Evolutionary conservation across 1,140 invertebrate genomes (phyloP).

Genomic region (Procambarus virginalis): DNA sequence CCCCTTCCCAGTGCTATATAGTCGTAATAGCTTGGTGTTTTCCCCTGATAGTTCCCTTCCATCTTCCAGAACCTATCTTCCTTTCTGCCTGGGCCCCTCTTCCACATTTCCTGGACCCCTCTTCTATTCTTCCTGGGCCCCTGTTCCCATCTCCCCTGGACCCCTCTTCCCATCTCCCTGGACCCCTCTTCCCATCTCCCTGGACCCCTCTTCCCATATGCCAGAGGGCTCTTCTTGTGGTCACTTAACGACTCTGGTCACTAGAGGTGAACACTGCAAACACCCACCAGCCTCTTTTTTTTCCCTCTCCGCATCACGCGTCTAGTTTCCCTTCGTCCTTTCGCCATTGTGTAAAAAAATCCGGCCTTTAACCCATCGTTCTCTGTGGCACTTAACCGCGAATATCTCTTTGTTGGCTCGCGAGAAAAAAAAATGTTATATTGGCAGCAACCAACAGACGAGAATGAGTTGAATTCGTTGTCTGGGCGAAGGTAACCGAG

Average conservation of each 20-base stretch:
- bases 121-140: not conserved
- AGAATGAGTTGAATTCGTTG: not conserved
- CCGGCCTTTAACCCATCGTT: not conserved
- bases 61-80: no score
- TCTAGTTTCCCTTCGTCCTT: conserved; percentile 29
- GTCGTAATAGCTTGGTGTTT: no score
- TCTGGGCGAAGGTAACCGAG: not conserved
- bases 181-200: not conserved
- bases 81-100: no score
- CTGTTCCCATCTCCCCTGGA: not conserved
- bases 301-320: conserved; percentile 11
- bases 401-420: not conserved
- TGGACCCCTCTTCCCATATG: conserved; percentile 15
- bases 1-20: no score
- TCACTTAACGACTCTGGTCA: conserved; percentile 56
- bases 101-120: no score
- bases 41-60: no score
- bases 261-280: conserved; percentile 48
- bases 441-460: not conserved
- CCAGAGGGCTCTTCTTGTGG: conserved; percentile 47
- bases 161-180: not conserved
- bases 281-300: conserved; percentile 9
- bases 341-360: not conserved
- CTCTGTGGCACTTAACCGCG: not conserved
- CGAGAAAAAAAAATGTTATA: not conserved